phyloP scores from a whole-genome alignment of 2,888 invertebrate genomes.

The Pyrrhosoma nymphula region DNA sequence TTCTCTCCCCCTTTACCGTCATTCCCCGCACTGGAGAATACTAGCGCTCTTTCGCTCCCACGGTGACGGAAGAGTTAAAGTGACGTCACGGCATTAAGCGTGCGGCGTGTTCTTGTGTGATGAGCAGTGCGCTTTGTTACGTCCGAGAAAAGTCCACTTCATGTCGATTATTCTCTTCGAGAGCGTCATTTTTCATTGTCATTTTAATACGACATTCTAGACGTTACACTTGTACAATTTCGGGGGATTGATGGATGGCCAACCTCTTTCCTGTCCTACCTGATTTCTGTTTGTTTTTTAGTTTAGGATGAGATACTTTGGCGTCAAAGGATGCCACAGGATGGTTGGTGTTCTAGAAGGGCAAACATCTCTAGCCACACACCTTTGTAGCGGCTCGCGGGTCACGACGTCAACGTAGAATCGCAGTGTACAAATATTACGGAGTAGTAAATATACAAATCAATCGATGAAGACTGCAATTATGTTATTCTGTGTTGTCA shows the following conservation, averaged over 20 bases:
- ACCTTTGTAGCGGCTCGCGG: too few species aligned
- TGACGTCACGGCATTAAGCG: not conserved
- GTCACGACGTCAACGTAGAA: too few species aligned
- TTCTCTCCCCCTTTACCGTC: not conserved
- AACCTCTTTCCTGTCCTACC: not conserved
- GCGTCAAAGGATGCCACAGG: not conserved
- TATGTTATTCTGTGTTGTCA: too few species aligned
- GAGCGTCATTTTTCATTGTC: slow-evolving; percentile 11
- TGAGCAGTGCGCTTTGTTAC: not conserved
- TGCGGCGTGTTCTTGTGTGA: not conserved
- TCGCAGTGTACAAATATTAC: too few species aligned
- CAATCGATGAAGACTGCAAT: too few species aligned
- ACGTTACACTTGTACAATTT: not conserved
- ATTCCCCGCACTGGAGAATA: not conserved
- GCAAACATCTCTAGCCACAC: not conserved
- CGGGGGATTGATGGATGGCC: not conserved
- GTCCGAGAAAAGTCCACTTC: not conserved
- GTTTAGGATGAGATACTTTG: not conserved
- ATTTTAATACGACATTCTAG: not conserved
- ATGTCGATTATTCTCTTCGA: not conserved
- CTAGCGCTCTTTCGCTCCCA: not conserved
- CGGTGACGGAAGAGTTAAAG: not conserved
- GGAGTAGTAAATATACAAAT: too few species aligned
- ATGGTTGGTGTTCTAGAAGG: not conserved
- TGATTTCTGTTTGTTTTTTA: not conserved